Percentiles rank a stretch among this genome's conserved stretches.
Evolutionary conservation across 35 echinoderm and acorn worm genomes (phyloP).

Genomic region (Heliocidaris tuberculata): DNA sequence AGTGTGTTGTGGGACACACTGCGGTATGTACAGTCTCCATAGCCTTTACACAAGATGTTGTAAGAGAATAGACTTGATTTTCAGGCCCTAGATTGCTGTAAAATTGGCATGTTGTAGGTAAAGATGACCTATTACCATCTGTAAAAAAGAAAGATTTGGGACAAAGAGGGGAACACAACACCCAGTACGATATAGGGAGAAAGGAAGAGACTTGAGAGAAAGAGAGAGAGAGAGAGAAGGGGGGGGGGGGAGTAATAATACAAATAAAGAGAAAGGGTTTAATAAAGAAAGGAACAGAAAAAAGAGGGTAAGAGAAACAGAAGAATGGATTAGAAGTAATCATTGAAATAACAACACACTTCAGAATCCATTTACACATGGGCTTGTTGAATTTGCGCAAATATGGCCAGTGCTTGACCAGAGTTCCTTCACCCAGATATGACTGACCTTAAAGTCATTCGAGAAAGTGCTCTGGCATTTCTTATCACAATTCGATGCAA

Average conservation of each 20-base stretch:
- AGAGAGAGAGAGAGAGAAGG: constrained; percentile 20
- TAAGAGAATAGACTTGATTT: neutral
- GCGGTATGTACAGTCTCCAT: neutral
- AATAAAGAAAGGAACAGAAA: too few relatives aligned
- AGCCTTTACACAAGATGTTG: neutral
- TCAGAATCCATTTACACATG: neutral
- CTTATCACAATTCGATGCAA: neutral
- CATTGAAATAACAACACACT: neutral
- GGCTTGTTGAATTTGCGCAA: neutral
- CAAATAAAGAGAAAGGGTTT: neutral
- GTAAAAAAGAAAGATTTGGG: too few relatives aligned
- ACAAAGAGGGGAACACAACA: neutral
- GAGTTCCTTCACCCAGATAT: neutral
- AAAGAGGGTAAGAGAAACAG: neutral
- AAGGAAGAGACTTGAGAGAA: neutral
- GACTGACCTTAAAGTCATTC: neutral
- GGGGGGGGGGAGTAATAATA: too few relatives aligned
- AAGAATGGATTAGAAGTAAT: neutral
- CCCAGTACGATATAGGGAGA: neutral
- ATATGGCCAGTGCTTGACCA: neutral
- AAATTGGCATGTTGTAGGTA: too few relatives aligned
- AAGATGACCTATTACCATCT: too few relatives aligned
- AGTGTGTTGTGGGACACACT: neutral
- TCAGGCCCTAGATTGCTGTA: neutral
- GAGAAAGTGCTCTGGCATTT: neutral